Percentiles rank a stretch among this genome's conserved stretches.
Conservation (phyloP, 2,113 vertebrate genomes). For the Oncorhynchus masou region DNA sequence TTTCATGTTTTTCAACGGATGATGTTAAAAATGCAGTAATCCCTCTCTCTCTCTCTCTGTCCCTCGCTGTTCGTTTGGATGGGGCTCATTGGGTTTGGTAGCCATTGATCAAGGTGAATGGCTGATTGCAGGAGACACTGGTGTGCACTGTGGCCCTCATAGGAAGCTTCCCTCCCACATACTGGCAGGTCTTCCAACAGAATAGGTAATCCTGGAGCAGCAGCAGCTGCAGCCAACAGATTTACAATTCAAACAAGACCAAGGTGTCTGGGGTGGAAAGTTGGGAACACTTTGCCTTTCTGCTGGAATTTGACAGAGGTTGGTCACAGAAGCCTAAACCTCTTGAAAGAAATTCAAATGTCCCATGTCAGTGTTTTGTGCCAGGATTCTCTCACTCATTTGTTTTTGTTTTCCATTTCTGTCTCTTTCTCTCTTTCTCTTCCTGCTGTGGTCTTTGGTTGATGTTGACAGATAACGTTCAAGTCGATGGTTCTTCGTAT, state of each 20-base stretch:
- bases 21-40: background rate
- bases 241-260: slow-evolving; percentile 75
- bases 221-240: slow-evolving; percentile 62
- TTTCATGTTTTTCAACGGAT: no score
- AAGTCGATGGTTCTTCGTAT: no score
- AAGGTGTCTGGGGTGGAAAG: slow-evolving; percentile 57
- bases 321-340: slow-evolving; percentile 20
- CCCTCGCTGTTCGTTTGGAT: background rate
- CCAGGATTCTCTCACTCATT: background rate
- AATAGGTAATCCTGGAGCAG: slow-evolving; percentile 72
- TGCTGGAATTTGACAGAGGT: slow-evolving; percentile 44
- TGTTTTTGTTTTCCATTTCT: slow-evolving; percentile 10
- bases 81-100: slow-evolving; percentile 22
- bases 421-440: slow-evolving; percentile 1
- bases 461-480: no score
- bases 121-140: slow-evolving; percentile 67
- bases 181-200: slow-evolving; percentile 75
- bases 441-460: background rate
- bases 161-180: slow-evolving; percentile 56
- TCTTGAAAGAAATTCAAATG: slow-evolving; percentile 16
- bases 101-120: slow-evolving; percentile 69
- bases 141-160: slow-evolving; percentile 51
- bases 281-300: slow-evolving; percentile 61
- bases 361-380: slow-evolving; percentile 14
- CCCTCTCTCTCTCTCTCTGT: slow-evolving; percentile 26